Evolutionary conservation across 2,888 invertebrate species (phyloP), one percentile per base, ranked within the genome.

Genomic region (Drosophila siamana): DNA sequence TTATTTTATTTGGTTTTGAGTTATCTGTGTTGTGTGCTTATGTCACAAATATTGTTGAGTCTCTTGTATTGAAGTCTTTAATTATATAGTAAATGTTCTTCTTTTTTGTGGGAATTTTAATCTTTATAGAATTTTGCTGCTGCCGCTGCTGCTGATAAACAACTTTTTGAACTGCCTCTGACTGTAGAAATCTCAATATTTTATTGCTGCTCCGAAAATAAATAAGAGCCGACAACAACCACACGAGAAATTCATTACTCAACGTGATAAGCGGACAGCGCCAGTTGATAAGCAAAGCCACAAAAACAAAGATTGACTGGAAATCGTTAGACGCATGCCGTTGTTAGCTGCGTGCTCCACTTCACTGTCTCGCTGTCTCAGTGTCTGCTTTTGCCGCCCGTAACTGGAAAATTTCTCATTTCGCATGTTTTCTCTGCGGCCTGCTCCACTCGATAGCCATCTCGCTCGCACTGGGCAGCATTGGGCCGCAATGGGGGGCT

Each of bases 351-450:
- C 52, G 36, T 73, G 82, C 83, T 88, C 86, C 86, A 77, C 77
- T 84, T 74, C 69, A 69, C 80, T 64, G 84, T 73, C 19, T 19
- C 19, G 19, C 19, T 19, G 19, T 19, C 19, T 19, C 19, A 19
- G 19, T n/a, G n/a, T n/a, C 61, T 74, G 67, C 80, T 9, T 68
- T 65, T 64, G 70, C 65, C 69, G 83, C 69, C 69, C 54, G 43
- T 63, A 74, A 88, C 86, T 88, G 73, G 84, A 72, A 86, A 75
- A 69, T 59, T 59, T 72, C 78, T 69, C 55, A 79, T 75, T 69
- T 63, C 54, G 64, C 54, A 26, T 68, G 19, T 55, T 81, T 69
- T 63, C 84, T 59, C 65, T 67, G 59, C 56, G 62, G 65, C 69
- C 66, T 22, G 63, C 51, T 36, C 30, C 60, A 16, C 41, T 33